Evolutionary conservation across 2,888 invertebrate species (phyloP), one percentile per base, ranked within the genome.

Genomic region (Phorcus lineatus): DNA sequence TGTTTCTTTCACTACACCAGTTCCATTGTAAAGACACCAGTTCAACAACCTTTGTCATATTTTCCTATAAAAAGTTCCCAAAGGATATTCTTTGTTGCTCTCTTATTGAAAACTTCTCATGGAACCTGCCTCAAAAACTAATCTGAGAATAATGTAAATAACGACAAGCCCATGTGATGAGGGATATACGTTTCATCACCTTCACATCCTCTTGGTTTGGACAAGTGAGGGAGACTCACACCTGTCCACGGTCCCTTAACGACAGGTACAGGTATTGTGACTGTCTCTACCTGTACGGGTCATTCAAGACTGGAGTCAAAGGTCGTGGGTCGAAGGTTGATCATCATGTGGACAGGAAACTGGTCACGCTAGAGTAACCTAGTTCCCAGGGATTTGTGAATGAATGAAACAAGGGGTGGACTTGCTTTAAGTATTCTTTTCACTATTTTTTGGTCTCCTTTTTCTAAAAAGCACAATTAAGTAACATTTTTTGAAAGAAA

Each of bases 161-260:
- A 57, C n/a, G 24, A 57, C 57, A 24, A 4, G 22, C 11, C 19
- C 19, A 22, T 57, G 57, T 24, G 57, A 57, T 57, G 22, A 28
- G 36, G 70, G 70, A 70, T 70, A 62, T 62, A 62, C 62, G 62
- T 62, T 62, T 62, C 62, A 62, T 28, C 24, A 28, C 62, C 62
- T 24, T 13, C 28, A 24, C 24, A 24, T 24, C 28, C 62, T 17
- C 28, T 16, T 62, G 24, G 24, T 62, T 13, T 28, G 24, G 70
- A 70, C 70, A 70, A 40, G 70, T 70, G 70, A 40, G 7, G n/a
- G 13, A 7, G 70, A 47, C 19, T 70, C 28, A 40, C 70, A 70
- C 70, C 70, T 70, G 70, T 31, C 70, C 70, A 40, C 24, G 1
- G 62, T 62, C 28, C 28, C 24, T 62, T 47, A 28, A 62, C 62